Base-by-base conservation (phyloP, 2,888 invertebrate species). In the Sussaba pulchella region DNA sequence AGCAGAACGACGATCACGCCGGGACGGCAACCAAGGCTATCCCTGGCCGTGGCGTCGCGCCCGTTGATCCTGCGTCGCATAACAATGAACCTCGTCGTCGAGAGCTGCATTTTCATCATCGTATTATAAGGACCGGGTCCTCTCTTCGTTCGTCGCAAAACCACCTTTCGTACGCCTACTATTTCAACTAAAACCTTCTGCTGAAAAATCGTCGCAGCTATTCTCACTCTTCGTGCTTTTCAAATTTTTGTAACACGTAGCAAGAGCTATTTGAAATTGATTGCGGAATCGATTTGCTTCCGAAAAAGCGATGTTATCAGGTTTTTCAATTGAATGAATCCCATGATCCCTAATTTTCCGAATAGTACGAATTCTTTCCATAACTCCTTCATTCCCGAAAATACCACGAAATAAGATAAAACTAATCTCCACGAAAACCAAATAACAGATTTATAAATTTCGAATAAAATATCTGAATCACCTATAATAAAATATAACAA, bases 11-110 rank as follows among this genome's bases (percentile, higher is more conserved):
- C 69, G 45, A 41, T 24, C 45, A 77, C 80, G 69, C 57, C 67
- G 43, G 54, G 71, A 82, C 74, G 85, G 76, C 82, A 31, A 85
- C 84, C 84, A 87, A 87, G 87, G 87, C 86, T 86, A 83, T 86
- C 83, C 78, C 81, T 63, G 83, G 81, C 81, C 82, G 81, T 81
- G 81, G 71, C 78, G 80, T 45, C 66, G 63, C 64, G 80, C 31
- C 81, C 59, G 81, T 72, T 71, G 76, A 63, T 78, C 61, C 78
- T 69, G 85, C 71, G 83, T 82, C 77, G 89, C 86, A 88, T 88
- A 88, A 85, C 86, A 89, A 89, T 89, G 85, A 86, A 85, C 70
- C 75, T 76, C 69, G 75, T 78, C 43, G 83, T 70, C 72, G 64
- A 70, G 77, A 66, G 71, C 74, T 85, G 87, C 81, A 82, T 85